A percentile compares a stretch with the other conserved stretches of the same genome.
phyloP scores from a whole-genome alignment of 1,140 invertebrate species.

The Dufourea novaeangliae region DNA sequence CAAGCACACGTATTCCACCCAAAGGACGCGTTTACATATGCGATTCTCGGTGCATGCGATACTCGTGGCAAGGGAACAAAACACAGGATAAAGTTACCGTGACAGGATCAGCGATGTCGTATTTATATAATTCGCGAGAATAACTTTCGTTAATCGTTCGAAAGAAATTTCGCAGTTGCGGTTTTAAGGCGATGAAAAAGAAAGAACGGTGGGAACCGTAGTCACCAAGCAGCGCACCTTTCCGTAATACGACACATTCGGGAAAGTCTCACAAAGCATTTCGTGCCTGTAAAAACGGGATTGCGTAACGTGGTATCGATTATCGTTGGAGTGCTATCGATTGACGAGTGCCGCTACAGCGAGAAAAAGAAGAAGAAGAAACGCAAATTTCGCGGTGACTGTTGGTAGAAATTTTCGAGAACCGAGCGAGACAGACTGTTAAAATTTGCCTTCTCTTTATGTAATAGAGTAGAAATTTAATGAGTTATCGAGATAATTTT shows the following conservation, averaged over 20 bases:
- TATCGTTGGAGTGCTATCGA: slow-evolving; percentile 52
- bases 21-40: background rate
- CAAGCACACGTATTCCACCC: background rate
- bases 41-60: background rate
- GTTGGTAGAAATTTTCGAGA: background rate
- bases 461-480: no score
- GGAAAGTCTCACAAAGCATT: slow-evolving; percentile 50
- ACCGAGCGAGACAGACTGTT: background rate
- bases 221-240: background rate
- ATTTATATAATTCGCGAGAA: slow-evolving; percentile 3
- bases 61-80: background rate
- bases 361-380: background rate
- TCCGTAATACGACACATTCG: slow-evolving; percentile 48
- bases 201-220: background rate
- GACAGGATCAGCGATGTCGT: background rate
- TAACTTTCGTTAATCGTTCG: background rate
- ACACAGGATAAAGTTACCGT: background rate
- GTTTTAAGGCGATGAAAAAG: background rate
- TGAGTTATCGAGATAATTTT: background rate
- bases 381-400: background rate
- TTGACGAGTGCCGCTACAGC: slow-evolving; percentile 8
- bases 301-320: slow-evolving; percentile 58
- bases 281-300: slow-evolving; percentile 39
- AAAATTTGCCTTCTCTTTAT: background rate
- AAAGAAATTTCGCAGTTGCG: background rate